Evolutionary conservation across 2,113 vertebrate species (phyloP).

Genomic region (Taurulus bubalis): DNA sequence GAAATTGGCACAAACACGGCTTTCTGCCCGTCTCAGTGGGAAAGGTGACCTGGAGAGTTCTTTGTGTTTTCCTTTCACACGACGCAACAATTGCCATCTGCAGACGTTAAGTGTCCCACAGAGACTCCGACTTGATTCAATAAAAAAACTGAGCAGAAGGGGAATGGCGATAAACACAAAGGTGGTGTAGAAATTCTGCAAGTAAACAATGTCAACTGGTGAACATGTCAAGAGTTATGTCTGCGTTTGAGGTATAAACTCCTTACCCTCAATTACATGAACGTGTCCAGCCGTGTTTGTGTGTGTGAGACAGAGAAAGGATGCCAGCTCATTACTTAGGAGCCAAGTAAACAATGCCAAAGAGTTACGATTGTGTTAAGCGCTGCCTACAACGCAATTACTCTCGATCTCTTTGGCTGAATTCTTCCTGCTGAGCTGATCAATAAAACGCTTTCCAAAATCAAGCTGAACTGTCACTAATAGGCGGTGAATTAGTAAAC

Average conservation of each 20-base stretch:
- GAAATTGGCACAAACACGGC: neutral
- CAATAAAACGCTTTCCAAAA: constrained; percentile 38
- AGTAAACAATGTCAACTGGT: constrained; percentile 33
- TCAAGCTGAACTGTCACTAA: constrained; percentile 39
- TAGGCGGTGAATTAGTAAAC: constrained; percentile 16
- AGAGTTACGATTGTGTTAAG: constrained; percentile 48
- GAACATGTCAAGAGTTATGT: constrained; percentile 47
- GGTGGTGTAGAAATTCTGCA: constrained; percentile 21
- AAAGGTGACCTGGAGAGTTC: constrained; percentile 25
- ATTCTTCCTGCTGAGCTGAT: constrained; percentile 50
- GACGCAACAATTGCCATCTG: constrained; percentile 41
- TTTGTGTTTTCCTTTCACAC: constrained; percentile 29
- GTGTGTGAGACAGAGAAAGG: neutral
- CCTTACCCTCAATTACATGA: constrained; percentile 1
- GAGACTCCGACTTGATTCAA: constrained; percentile 19
- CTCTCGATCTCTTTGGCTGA: constrained; percentile 11
- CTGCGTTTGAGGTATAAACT: constrained; percentile 31
- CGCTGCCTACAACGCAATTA: constrained; percentile 35
- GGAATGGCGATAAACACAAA: constrained; percentile 12
- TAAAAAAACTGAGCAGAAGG: constrained; percentile 14
- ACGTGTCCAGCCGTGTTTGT: constrained; percentile 18
- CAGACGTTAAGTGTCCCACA: constrained; percentile 28
- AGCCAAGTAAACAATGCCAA: constrained; percentile 67
- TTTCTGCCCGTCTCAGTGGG: constrained; percentile 17
- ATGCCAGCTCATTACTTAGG: constrained; percentile 59